A percentile compares a stretch with the other conserved stretches of the same genome.
phyloP scores from a whole-genome alignment of 2,113 vertebrate genomes.

The Clarias batrachus region DNA sequence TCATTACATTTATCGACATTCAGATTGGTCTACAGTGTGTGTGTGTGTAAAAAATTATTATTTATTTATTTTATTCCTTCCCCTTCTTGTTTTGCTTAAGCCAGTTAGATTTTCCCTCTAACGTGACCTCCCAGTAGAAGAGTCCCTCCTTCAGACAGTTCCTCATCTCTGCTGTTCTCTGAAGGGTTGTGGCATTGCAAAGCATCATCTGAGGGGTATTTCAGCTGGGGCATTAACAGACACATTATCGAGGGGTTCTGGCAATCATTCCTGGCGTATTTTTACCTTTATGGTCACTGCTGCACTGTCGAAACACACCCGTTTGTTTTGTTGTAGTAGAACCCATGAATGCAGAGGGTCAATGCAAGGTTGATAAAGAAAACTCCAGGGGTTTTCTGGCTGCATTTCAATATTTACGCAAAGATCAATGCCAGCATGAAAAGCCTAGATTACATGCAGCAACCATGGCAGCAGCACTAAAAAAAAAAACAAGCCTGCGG shows the following conservation, averaged over 20 bases:
- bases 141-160: too few relatives aligned
- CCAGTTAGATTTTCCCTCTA: too few relatives aligned
- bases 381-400: neutral
- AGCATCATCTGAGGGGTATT: too few relatives aligned
- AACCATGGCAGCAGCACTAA: neutral
- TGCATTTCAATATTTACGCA: neutral
- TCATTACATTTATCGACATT: too few relatives aligned
- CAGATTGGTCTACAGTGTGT: too few relatives aligned
- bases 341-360: neutral
- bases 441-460: neutral
- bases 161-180: too few relatives aligned
- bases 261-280: neutral
- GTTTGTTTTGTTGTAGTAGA: neutral
- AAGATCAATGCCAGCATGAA: slow-evolving; percentile 1
- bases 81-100: too few relatives aligned
- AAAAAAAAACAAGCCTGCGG: neutral
- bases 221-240: too few relatives aligned
- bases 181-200: neutral
- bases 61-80: too few relatives aligned
- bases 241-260: too few relatives aligned
- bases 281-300: neutral
- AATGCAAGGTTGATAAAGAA: neutral
- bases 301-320: neutral
- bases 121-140: too few relatives aligned
- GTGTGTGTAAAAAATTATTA: too few relatives aligned